These are phyloP conservation scores for Podargus strigoides DNA, from an alignment of 2,797 vertebrate genomes.

Conservation along the genomic window DNA sequence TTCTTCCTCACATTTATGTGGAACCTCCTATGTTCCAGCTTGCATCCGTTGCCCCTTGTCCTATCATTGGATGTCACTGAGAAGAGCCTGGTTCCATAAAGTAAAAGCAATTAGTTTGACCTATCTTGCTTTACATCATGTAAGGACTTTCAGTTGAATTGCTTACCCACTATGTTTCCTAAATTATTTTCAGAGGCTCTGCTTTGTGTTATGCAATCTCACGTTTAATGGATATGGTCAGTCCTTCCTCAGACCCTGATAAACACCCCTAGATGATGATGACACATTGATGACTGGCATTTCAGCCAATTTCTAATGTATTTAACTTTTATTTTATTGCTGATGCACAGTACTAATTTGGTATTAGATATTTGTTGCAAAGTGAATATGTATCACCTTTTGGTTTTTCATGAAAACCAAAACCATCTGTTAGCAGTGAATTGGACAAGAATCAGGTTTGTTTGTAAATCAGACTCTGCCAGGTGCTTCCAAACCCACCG, in stretches of 20 bases:
- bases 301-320: neutral
- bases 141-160: neutral
- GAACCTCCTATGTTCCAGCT: too few relatives aligned
- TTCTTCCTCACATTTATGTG: too few relatives aligned
- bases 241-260: neutral
- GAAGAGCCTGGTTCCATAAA: too few relatives aligned
- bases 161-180: neutral
- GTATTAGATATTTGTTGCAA: neutral
- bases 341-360: neutral
- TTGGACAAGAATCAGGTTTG: neutral
- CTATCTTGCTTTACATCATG: neutral
- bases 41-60: too few relatives aligned
- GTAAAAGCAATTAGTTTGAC: neutral
- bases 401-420: neutral
- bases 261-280: neutral
- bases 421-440: fast-evolving
- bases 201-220: neutral
- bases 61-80: too few relatives aligned
- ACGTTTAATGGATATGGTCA: neutral
- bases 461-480: neutral
- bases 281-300: neutral
- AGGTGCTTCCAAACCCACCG: neutral
- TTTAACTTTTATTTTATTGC: neutral
- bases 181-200: neutral
- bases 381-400: neutral